Evolutionary conservation across 2,797 vertebrate genomes (phyloP).

Genomic region (Leptoclinus maculatus): DNA sequence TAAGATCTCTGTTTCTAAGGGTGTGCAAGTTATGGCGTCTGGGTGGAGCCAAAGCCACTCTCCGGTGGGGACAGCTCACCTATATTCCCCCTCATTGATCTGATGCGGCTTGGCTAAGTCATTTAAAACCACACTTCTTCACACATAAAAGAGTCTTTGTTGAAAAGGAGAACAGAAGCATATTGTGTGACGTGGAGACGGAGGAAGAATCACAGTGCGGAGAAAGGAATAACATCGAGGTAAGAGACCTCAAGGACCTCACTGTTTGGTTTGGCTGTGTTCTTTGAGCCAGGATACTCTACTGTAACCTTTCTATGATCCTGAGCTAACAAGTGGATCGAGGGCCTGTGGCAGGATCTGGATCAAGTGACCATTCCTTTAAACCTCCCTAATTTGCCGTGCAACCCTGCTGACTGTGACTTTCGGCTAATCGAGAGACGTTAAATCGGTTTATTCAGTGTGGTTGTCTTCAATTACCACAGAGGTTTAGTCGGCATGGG

Average conservation of each 20-base stretch:
- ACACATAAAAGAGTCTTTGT: slow-evolving; percentile 64
- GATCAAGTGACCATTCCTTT: slow-evolving; percentile 42
- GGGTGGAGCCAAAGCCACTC: slow-evolving; percentile 27
- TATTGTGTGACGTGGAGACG: slow-evolving; percentile 31
- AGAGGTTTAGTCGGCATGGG: not conserved
- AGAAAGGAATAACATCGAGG: slow-evolving; percentile 52
- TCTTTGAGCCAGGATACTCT: slow-evolving; percentile 29
- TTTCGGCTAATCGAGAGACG: not conserved
- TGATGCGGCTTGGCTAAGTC: slow-evolving; percentile 62
- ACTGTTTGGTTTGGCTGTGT: slow-evolving; percentile 73
- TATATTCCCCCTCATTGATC: slow-evolving; percentile 37
- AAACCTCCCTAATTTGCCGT: slow-evolving; percentile 9
- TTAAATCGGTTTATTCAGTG: slow-evolving; percentile 7
- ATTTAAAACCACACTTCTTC: slow-evolving; percentile 50
- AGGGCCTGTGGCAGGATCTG: slow-evolving; percentile 24
- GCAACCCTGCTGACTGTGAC: not conserved
- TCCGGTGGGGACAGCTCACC: slow-evolving; percentile 34
- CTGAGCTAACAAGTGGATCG: slow-evolving; percentile 42
- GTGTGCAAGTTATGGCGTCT: slow-evolving; percentile 32
- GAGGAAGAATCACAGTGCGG: slow-evolving; percentile 26
- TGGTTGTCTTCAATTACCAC: not conserved
- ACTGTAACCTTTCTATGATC: slow-evolving; percentile 36
- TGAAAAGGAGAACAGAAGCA: slow-evolving; percentile 41
- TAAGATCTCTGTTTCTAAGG: slow-evolving; percentile 22
- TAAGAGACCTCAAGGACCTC: slow-evolving; percentile 38